Evolutionary conservation across 1,140 invertebrate species (phyloP).

Genomic region (Drosophila azteca): DNA sequence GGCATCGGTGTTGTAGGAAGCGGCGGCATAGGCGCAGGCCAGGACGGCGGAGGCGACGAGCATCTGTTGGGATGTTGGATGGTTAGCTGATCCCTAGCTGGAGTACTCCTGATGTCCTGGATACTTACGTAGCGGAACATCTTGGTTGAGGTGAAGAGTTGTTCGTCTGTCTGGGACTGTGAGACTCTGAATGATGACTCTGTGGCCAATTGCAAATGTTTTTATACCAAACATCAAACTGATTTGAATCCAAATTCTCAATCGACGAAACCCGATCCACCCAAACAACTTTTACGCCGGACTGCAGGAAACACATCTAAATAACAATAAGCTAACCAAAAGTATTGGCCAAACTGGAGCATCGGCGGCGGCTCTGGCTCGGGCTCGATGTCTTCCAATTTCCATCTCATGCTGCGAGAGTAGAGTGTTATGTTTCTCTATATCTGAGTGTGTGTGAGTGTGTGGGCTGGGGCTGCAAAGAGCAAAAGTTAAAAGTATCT

Average conservation of each 20-base stretch:
- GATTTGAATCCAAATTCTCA: constrained; percentile 45
- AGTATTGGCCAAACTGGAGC: constrained; percentile 59
- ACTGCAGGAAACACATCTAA: constrained; percentile 75
- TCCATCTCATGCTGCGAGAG: constrained; percentile 44
- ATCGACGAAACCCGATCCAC: constrained; percentile 42
- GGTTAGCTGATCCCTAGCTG: not conserved
- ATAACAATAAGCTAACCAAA: constrained; percentile 63
- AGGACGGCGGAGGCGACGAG: constrained; percentile 64
- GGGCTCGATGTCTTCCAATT: constrained; percentile 14
- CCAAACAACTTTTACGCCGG: constrained; percentile 44
- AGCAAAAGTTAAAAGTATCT: constrained; percentile 46
- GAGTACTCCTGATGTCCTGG: not conserved
- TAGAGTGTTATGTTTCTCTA: too few species aligned
- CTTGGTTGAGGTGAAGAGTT: constrained; percentile 34
- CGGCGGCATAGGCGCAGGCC: constrained; percentile 55
- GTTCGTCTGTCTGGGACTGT: constrained; percentile 44
- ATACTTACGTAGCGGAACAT: constrained; percentile 79
- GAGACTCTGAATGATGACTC: constrained; percentile 60
- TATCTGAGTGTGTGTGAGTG: constrained; percentile 11
- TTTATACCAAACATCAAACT: constrained; percentile 58
- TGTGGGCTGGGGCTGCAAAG: constrained; percentile 32
- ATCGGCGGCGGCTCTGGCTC: constrained; percentile 7
- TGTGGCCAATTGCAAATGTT: constrained; percentile 28
- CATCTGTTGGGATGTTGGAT: constrained; percentile 29
- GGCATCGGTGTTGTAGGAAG: constrained; percentile 33